Conservation (phyloP, 2,888 invertebrate genomes). For the Esperia sulphurella region DNA sequence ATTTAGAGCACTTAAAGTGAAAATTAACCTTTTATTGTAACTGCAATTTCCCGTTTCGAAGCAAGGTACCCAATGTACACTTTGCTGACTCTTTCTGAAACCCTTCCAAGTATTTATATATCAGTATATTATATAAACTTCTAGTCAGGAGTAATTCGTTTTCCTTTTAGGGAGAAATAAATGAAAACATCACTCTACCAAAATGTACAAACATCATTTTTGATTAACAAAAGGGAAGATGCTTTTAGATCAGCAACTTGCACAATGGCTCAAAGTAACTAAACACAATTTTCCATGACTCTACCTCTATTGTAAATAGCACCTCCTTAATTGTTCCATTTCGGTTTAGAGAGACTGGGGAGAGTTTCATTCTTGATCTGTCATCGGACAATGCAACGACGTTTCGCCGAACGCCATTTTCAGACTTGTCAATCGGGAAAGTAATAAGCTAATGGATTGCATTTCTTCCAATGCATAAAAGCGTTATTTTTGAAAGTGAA, state of each 20-base stretch:
- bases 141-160: too few species aligned
- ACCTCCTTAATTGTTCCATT: constrained; percentile 24
- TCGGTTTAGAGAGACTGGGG: constrained; percentile 21
- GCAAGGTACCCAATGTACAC: too few species aligned
- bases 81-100: too few species aligned
- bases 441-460: constrained; percentile 22
- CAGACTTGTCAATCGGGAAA: constrained; percentile 12
- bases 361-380: constrained; percentile 27
- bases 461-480: neutral
- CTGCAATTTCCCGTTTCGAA: too few species aligned
- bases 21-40: too few species aligned
- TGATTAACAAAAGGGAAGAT: neutral
- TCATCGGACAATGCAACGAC: constrained; percentile 30
- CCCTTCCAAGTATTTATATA: too few species aligned
- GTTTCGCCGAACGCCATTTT: constrained; percentile 11
- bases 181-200: neutral
- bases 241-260: neutral
- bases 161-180: too few species aligned
- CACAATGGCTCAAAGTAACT: neutral
- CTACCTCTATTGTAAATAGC: constrained; percentile 15
- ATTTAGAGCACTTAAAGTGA: too few species aligned
- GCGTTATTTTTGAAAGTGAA: too few species aligned
- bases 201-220: neutral
- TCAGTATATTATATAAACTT: too few species aligned
- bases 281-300: neutral